Base-by-base conservation (phyloP, 1,140 invertebrate genomes). In the Oscheius sp. region DNA sequence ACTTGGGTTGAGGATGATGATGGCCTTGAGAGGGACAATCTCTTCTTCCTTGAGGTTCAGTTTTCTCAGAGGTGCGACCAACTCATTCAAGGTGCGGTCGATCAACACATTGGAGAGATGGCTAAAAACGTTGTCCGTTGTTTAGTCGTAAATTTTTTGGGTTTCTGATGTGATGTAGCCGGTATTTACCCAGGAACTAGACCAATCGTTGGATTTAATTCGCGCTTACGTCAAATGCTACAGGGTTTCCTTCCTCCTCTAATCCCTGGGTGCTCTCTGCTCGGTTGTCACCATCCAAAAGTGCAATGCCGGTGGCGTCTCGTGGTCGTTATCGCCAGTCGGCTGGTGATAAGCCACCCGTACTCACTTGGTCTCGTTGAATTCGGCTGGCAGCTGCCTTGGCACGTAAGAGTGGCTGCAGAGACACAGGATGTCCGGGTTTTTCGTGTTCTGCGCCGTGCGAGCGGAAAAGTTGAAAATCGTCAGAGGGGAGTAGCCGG, bases 1-100 rank as follows among this genome's bases (percentile, higher is more conserved):
- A 84, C 82, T 84, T 71, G 81, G 83, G 79, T 84, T 79, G 18
- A 83, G 69, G 26, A 82, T 83, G 34, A 83, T 83, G 45, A 84
- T 84, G 10, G 82, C 82, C 45, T 83, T 83, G 1, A 83, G 52
- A 7, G 82, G 79, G 15, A 83, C 82, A 29, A 83, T 79, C 72
- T 83, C 82, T 62, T 83, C 82, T 61, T 83, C 82, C 18, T 78
- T 74, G 23, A 83, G 63, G 45, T 81, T 76, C 32, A 83, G 58
- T 65, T 83, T 84, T 28, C 82, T 61, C 38, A 83, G 32, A 2
- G 82, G 82, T 4, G 49, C 76, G 3, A 83, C 82, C 42, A 83
- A 65, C 59, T 83, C 82, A 70, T 83, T 83, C 15, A 83, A 62
- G 1, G 81, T 84, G 45, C 82, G 67, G 68, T 82, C 82, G 45